Evolutionary conservation across 1,140 invertebrate genomes (phyloP), one percentile per base, ranked within the genome.

Genomic region (Leucophenga varia): DNA sequence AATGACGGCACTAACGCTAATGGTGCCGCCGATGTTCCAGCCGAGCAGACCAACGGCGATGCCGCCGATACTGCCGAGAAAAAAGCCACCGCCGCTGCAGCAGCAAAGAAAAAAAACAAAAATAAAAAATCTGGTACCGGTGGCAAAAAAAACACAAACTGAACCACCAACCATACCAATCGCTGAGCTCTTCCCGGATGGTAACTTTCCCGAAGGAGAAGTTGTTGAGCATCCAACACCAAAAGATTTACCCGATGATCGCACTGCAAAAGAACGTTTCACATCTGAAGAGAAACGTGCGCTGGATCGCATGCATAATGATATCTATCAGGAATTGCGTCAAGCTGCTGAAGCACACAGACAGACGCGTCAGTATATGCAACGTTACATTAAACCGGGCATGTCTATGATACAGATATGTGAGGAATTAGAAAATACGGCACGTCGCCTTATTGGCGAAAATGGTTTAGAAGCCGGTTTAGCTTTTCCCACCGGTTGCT

Each of bases 351-450:
- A 99, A 79, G 95, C 94, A 41, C 97, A 99, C 77, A 85, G 97
- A 77, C 93, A 95, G 86, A 96, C 94, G 7, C 80, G 94, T 35
- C 83, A 94, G 76, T 87, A 96, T 69, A 95, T 98, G 67, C 86
- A 87, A 60, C 82, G 84, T 18, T 93, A 87, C 82, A 91, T 99
- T 12, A 96, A 97, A 75, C 94, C 97, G 1, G 97, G 97, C 48
- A 98, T 98, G 94, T 95, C 88, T 1, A 98, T 99, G 95, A 96
- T 98, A 65, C 86, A 99, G 73, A 98, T 99, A 54, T 98, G 95
- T 78, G 95, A 98, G 77, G 93, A 95, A 63, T 79, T 99, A 17
- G 97, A 99, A 78, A 86, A 86, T 9, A 94, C 88, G 13, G 90
- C 95, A 3, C 83, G 97, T 13, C 88, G 86, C 64, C 77, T 98